Evolutionary conservation across 2,113 vertebrate species (phyloP), one percentile per base, ranked within the genome.

Genomic region (Romanogobio albipinnatus): DNA sequence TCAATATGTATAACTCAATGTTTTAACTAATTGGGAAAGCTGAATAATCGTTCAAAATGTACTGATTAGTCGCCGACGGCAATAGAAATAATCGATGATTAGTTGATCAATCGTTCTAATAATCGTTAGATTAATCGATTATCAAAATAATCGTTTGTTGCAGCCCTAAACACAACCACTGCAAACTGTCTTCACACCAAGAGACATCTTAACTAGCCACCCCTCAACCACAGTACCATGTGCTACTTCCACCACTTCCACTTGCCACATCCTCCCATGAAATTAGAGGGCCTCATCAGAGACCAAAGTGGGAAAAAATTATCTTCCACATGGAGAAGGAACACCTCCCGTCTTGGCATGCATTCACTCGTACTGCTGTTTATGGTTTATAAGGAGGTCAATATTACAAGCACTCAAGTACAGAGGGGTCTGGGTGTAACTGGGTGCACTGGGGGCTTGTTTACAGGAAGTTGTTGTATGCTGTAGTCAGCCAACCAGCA

Each of bases 391-490:
- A 84, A 86, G 59, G 87, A 89, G 92, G 90, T 93, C 90, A 91
- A 90, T 5, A 62, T 82, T 85, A 88, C 90, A 90, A 90, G 79
- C 86, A 47, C 13, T 64, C 88, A 86, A 90, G 91, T 90, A 61
- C 89, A 92, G 89, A 93, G 90, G 89, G 92, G 88, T 88, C 88
- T 88, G 90, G 91, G 92, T 82, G 92, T 92, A 90, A 86, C 74
- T 86, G 36, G 56, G 17, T 39, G 76, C 39, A 71, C 70, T 62
- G n/a, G 71, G 85, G 84, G 74, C 89, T 93, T 95, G 92, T 94
- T 95, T 95, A 94, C 93, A 94, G 91, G 91, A 94, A 93, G 91
- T 89, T 92, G 87, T 94, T 94, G 92, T 92, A 91, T 91, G 90
- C 90, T 92, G 86, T 88, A 92, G 85, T 51, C 79, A 90, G 86